phyloP scores from a whole-genome alignment of 2,888 invertebrate genomes.

The Sphecodes monilicornis region DNA sequence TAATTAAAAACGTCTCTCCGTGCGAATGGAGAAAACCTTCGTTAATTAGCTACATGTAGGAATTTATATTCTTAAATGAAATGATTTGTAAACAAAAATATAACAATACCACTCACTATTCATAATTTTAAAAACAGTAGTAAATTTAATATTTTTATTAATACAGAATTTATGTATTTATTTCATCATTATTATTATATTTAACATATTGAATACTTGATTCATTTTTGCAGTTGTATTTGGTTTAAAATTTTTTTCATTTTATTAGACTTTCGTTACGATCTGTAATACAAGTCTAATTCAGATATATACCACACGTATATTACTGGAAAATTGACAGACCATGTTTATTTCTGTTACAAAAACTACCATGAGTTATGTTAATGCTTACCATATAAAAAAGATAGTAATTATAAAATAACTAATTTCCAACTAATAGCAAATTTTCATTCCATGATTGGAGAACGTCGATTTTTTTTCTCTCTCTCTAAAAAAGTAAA shows the following conservation, averaged over 20 bases:
- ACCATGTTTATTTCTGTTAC: slow-evolving; percentile 69
- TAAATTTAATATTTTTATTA: slow-evolving; percentile 42
- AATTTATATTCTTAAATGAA: slow-evolving; percentile 24
- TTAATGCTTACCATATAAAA: slow-evolving; percentile 72
- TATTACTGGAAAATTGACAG: slow-evolving; percentile 69
- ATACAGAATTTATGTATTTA: slow-evolving; percentile 41
- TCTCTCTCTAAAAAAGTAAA: slow-evolving; percentile 61
- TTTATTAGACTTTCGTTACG: slow-evolving; percentile 61
- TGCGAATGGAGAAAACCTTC: slow-evolving; percentile 6
- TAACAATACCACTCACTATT: slow-evolving; percentile 33
- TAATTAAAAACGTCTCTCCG: not conserved
- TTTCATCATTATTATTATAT: slow-evolving; percentile 31
- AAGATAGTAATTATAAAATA: slow-evolving; percentile 70
- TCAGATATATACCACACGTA: slow-evolving; percentile 59
- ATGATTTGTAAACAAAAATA: slow-evolving; percentile 24
- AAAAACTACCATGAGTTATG: slow-evolving; percentile 69
- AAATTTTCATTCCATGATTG: slow-evolving; percentile 65
- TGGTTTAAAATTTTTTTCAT: slow-evolving; percentile 43
- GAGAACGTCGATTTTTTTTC: slow-evolving; percentile 50
- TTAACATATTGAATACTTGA: slow-evolving; percentile 37
- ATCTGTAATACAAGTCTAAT: slow-evolving; percentile 63
- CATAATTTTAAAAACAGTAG: slow-evolving; percentile 33
- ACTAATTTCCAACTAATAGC: slow-evolving; percentile 63
- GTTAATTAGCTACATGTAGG: not conserved
- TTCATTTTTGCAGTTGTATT: slow-evolving; percentile 34